Base-by-base conservation (phyloP, 2,888 invertebrate genomes). In the Anoplius nigerrimus region DNA sequence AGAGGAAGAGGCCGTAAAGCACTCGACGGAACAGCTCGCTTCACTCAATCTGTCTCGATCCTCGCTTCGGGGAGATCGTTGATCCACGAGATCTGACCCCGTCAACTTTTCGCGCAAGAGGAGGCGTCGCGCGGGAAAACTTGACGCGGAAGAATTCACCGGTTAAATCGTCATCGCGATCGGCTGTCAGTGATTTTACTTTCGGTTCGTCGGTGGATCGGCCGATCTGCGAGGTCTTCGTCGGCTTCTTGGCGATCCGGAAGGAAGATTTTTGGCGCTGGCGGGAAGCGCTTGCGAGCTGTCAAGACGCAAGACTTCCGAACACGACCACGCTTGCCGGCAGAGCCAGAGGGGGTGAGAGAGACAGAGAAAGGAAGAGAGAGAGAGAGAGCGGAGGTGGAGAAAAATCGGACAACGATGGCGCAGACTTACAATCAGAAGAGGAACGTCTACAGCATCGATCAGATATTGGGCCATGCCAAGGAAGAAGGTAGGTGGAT, bases 381-480 rank as follows among this genome's bases (percentile, higher is more conserved):
- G 51, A n/a, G 20, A 13, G 45, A 27, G 43, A 51, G 34, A 6
- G 27, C 21, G 18, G 21, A 53, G 53, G 22, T 8, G 56, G 21
- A 54, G 54, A 2, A 46, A 46, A 18, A 58, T 58, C 48, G 24
- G 18, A 8, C 48, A 60, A 69, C 42, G 53, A 89, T 89, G 88
- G 87, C 88, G 69, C 88, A 88, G 78, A 88, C 88, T 59, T 89
- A 84, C 69, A 88, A 88, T 80, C 88, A 87, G 71, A 89, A 89
- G 82, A 86, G 83, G 69, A 90, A 88, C 77, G 87, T 89, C 71
- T 90, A 90, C 81, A 89, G 88, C 81, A 90, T 90, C 74, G 90
- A 90, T 70, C 88, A 89, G 71, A 90, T 90, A 73, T 82, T 90
- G 70, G 89, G 89, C 57, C 89, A 88, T 69, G 83, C 63, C n/a